Evolutionary conservation across 1,140 invertebrate species (phyloP).

Genomic region (Eubasilissa regina): DNA sequence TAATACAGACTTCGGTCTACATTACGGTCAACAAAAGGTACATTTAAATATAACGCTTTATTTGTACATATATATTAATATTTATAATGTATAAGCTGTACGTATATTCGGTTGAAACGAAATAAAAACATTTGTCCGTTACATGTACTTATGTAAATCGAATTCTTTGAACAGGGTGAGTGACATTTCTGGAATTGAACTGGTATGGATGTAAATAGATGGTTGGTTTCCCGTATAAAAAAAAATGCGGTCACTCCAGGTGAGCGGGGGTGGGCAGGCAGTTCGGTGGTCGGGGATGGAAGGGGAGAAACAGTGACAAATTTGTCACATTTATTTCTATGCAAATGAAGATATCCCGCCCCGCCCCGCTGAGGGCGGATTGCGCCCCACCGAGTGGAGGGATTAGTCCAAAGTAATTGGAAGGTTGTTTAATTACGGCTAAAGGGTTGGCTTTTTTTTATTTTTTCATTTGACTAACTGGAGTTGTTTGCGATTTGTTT

Average conservation of each 20-base stretch:
- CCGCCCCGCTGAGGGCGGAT: not conserved
- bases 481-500: too few species aligned
- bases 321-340: constrained; percentile 51
- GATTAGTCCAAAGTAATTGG: constrained; percentile 7
- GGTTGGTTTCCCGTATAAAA: not conserved
- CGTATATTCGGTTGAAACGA: too few species aligned
- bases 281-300: not conserved
- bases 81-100: too few species aligned
- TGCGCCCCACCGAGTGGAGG: not conserved
- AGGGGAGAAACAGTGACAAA: constrained; percentile 36
- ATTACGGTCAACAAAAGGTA: too few species aligned
- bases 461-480: too few species aligned
- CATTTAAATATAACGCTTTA: too few species aligned
- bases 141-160: not conserved
- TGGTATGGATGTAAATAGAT: too few species aligned
- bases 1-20: too few species aligned
- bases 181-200: not conserved
- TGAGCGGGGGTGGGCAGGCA: not conserved
- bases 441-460: too few species aligned
- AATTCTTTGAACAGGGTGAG: not conserved
- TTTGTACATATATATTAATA: too few species aligned
- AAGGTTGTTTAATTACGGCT: not conserved
- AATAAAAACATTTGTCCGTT: too few species aligned
- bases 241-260: not conserved
- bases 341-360: constrained; percentile 45